phyloP scores from a whole-genome alignment of 2,888 invertebrate genomes.

The Platycheirus albimanus region DNA sequence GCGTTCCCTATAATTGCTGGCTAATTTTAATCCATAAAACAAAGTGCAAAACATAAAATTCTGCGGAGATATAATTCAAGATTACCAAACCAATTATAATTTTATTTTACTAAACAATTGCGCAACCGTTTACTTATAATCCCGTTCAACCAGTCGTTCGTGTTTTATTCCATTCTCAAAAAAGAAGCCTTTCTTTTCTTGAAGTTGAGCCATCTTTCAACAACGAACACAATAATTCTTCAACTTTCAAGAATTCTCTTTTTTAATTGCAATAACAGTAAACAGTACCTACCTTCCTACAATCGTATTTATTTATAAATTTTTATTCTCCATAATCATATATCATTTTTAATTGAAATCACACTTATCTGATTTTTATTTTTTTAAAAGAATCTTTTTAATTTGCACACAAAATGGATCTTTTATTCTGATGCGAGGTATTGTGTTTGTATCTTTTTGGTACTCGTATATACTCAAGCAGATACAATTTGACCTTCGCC shows the following conservation, averaged over 20 bases:
- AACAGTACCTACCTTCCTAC: too few species aligned
- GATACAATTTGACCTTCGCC: slow-evolving; percentile 7
- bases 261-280: background rate
- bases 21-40: too few species aligned
- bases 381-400: background rate
- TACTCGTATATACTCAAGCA: too few species aligned
- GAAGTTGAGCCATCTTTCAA: background rate
- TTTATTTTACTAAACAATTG: too few species aligned
- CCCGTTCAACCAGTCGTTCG: background rate
- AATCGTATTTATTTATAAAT: slow-evolving; percentile 23
- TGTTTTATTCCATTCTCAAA: slow-evolving; percentile 1
- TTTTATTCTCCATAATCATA: slow-evolving; percentile 47
- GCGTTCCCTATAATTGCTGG: too few species aligned
- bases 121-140: too few species aligned
- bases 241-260: background rate
- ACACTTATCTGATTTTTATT: slow-evolving; percentile 32
- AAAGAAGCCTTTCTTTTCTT: background rate
- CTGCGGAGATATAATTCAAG: too few species aligned
- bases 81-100: too few species aligned
- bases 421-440: too few species aligned
- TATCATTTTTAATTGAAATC: slow-evolving; percentile 49
- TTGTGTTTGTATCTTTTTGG: background rate
- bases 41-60: too few species aligned
- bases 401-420: background rate
- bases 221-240: slow-evolving; percentile 5